These are phyloP conservation scores for Geopemphigus sp. DNA, from an alignment of 1,140 invertebrate genomes.

Conservation along the genomic window DNA sequence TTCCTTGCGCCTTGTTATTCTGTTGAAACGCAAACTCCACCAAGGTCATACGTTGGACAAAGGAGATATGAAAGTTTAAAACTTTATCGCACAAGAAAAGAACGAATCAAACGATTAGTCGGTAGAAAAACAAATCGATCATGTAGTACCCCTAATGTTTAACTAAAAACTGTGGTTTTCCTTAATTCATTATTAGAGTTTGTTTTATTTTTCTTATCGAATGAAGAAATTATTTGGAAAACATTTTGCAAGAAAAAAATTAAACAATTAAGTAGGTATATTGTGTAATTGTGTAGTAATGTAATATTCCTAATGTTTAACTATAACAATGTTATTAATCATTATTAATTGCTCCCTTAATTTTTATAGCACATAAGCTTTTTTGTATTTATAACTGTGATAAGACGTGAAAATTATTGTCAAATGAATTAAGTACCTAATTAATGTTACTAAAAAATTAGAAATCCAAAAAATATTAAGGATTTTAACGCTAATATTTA, in stretches of 20 bases:
- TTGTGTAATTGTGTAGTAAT: no score
- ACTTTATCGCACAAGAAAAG: slow-evolving; percentile 17
- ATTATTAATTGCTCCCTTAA: slow-evolving; percentile 11
- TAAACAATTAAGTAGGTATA: no score
- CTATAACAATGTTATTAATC: no score
- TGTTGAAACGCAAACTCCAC: slow-evolving; percentile 41
- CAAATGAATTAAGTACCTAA: slow-evolving; percentile 36
- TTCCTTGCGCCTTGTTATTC: slow-evolving; percentile 39
- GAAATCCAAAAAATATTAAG: slow-evolving; percentile 17
- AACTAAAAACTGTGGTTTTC: slow-evolving; percentile 1
- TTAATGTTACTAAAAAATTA: slow-evolving; percentile 23
- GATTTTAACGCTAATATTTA: slow-evolving; percentile 36
- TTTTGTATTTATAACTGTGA: slow-evolving; percentile 44
- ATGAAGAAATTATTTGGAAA: slow-evolving; percentile 1
- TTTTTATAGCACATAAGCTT: slow-evolving; percentile 21
- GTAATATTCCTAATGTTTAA: no score
- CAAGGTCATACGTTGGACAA: not conserved
- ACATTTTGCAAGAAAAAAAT: no score
- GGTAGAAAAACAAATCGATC: slow-evolving; percentile 36
- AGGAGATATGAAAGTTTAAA: slow-evolving; percentile 41
- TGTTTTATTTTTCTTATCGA: not conserved
- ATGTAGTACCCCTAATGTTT: slow-evolving; percentile 41
- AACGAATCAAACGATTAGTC: slow-evolving; percentile 37
- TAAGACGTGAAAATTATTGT: slow-evolving; percentile 45
- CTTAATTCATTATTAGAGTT: slow-evolving; percentile 20